Conservation (phyloP, 2,888 invertebrate species). For the Volucella inflata region DNA sequence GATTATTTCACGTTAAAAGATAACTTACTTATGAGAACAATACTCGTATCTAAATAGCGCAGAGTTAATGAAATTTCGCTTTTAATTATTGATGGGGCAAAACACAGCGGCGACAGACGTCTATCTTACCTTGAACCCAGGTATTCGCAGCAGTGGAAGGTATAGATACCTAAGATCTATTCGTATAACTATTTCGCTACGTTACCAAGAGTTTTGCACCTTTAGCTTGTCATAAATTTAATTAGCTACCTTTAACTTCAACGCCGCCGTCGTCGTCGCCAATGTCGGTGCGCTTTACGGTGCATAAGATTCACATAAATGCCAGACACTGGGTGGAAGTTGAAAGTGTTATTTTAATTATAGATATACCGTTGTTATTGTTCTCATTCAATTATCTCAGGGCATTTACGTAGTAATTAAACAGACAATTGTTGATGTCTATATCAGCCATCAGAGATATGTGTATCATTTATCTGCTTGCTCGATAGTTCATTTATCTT, state of each 20-base stretch:
- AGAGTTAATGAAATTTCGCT: constrained; percentile 31
- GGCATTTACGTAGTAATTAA: constrained; percentile 39
- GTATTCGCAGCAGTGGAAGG: neutral
- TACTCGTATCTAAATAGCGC: constrained; percentile 16
- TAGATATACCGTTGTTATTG: constrained; percentile 56
- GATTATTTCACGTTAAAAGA: constrained; percentile 9
- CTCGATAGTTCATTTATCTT: neutral
- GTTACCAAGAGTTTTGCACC: constrained; percentile 46
- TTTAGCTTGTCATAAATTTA: constrained; percentile 50
- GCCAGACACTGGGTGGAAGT: constrained; percentile 31
- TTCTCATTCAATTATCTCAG: constrained; percentile 69
- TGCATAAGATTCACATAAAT: constrained; percentile 38
- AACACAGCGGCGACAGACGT: neutral
- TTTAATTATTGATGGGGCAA: constrained; percentile 2
- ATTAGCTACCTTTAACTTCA: constrained; percentile 26
- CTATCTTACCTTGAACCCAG: constrained; percentile 25
- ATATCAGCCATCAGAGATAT: constrained; percentile 1
- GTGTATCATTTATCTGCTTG: neutral
- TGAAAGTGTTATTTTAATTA: constrained; percentile 69
- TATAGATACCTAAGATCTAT: no score
- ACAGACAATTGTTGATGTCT: constrained; percentile 49
- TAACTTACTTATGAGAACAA: constrained; percentile 35
- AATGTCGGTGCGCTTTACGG: constrained; percentile 29
- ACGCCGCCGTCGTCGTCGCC: neutral
- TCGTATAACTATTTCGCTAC: neutral